phyloP scores from a whole-genome alignment of 2,797 vertebrate genomes.

The Morus bassanus region DNA sequence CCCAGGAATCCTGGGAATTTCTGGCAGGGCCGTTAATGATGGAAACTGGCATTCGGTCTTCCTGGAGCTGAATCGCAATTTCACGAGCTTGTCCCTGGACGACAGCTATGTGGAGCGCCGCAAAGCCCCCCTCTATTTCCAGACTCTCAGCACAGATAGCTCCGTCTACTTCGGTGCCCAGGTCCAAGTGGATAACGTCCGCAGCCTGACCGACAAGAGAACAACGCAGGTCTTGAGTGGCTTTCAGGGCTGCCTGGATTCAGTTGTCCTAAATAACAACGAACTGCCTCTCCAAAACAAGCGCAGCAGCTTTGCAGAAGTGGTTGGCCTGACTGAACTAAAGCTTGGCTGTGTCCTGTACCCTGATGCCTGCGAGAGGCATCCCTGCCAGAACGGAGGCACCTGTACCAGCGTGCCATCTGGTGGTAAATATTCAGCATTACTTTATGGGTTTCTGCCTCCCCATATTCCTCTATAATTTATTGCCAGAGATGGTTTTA shows the following conservation, averaged over 20 bases:
- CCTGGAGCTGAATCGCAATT: slow-evolving; percentile 91
- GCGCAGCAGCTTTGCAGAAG: slow-evolving; percentile 89
- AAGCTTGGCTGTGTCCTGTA: slow-evolving; percentile 94
- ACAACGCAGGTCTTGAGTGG: slow-evolving; percentile 84
- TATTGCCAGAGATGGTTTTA: slow-evolving; percentile 19
- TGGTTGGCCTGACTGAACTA: slow-evolving; percentile 91
- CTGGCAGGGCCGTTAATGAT: slow-evolving; percentile 88
- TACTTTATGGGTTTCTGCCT: neutral
- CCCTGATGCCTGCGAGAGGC: slow-evolving; percentile 87
- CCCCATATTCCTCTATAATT: neutral
- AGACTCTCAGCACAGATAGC: slow-evolving; percentile 80
- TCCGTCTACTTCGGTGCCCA: slow-evolving; percentile 91
- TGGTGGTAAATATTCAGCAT: slow-evolving; percentile 81
- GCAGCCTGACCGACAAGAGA: slow-evolving; percentile 83
- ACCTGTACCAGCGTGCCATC: slow-evolving; percentile 87
- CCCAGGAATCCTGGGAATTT: slow-evolving; percentile 88
- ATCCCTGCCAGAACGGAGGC: slow-evolving; percentile 90
- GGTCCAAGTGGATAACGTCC: slow-evolving; percentile 85
- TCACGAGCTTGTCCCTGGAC: slow-evolving; percentile 91
- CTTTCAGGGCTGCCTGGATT: slow-evolving; percentile 97
- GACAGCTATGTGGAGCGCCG: slow-evolving; percentile 93
- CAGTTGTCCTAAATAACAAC: slow-evolving; percentile 87
- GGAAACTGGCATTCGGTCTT: slow-evolving; percentile 94
- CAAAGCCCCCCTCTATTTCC: slow-evolving; percentile 80
- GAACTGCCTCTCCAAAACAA: slow-evolving; percentile 96